Conservation (phyloP, 2,797 vertebrate genomes). For the Gorsachius magnificus region DNA sequence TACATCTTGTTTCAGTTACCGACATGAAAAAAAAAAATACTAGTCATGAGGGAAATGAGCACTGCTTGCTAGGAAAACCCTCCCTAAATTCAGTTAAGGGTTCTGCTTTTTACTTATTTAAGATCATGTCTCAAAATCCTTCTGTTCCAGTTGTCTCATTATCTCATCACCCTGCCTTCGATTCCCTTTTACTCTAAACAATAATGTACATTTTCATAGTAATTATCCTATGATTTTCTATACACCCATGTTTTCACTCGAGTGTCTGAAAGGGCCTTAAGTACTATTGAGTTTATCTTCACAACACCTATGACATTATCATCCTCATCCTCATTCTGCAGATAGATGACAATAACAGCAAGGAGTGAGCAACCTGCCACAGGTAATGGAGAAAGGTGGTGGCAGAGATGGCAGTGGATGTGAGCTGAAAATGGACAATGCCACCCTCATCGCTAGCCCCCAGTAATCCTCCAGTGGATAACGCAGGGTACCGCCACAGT, state of each 20-base stretch:
- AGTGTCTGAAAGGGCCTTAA: slow-evolving; percentile 12
- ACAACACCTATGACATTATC: slow-evolving; percentile 30
- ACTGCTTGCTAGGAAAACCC: not conserved
- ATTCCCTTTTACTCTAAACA: slow-evolving; percentile 43
- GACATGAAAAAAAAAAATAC: not conserved
- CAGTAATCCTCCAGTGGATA: not conserved
- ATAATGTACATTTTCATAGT: slow-evolving; percentile 52
- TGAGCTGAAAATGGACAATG: not conserved
- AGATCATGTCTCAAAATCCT: slow-evolving; percentile 16
- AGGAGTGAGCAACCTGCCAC: not conserved
- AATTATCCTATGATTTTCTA: slow-evolving; percentile 60
- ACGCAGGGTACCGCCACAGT: not conserved
- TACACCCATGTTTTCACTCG: slow-evolving; percentile 25
- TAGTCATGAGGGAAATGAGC: not conserved
- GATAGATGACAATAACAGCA: not conserved
- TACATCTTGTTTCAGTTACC: slow-evolving; percentile 29
- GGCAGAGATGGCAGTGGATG: not conserved
- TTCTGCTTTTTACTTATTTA: not conserved
- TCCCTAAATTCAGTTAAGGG: not conserved
- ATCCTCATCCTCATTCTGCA: not conserved
- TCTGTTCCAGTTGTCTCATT: slow-evolving; percentile 50
- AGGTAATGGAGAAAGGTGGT: not conserved
- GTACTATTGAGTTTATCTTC: slow-evolving; percentile 27
- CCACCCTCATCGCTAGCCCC: no score
- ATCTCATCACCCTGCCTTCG: slow-evolving; percentile 44